A percentile compares a stretch with the other conserved stretches of the same genome.
Conservation (phyloP, 2,888 invertebrate genomes). For the Calephelis perditalis region DNA sequence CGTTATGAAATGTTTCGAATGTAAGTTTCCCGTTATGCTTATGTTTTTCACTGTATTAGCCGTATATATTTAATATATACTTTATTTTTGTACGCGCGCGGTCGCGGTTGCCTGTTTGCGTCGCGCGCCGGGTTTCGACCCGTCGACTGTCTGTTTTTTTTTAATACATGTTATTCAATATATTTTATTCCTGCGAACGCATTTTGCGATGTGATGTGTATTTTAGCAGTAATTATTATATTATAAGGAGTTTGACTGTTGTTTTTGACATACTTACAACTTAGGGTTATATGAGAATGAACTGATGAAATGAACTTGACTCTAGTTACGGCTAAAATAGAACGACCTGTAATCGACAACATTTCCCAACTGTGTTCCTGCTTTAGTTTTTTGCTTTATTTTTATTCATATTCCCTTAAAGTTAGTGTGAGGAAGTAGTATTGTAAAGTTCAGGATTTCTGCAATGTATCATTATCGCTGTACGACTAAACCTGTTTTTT, state of each 20-base stretch:
- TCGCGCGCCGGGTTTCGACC: constrained; percentile 58
- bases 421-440: constrained; percentile 75
- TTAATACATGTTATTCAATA: constrained; percentile 82
- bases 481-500: constrained; percentile 64
- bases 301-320: constrained; percentile 62
- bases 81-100: constrained; percentile 61
- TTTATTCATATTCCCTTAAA: constrained; percentile 71
- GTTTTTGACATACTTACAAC: constrained; percentile 78
- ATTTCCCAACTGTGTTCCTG: constrained; percentile 77
- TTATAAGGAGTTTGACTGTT: constrained; percentile 79
- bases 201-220: constrained; percentile 85
- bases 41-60: constrained; percentile 68
- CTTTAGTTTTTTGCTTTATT: constrained; percentile 77
- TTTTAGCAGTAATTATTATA: constrained; percentile 80
- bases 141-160: constrained; percentile 74
- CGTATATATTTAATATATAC: constrained; percentile 72
- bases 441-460: constrained; percentile 74
- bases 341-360: constrained; percentile 70
- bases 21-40: constrained; percentile 79
- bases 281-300: constrained; percentile 68
- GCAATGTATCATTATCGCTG: constrained; percentile 71
- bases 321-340: constrained; percentile 69
- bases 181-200: constrained; percentile 89
- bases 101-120: constrained; percentile 75
- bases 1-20: constrained; percentile 78